Evolutionary conservation across 2,113 vertebrate species (phyloP), one percentile per base, ranked within the genome.

Genomic region (Barnardius zonarius): DNA sequence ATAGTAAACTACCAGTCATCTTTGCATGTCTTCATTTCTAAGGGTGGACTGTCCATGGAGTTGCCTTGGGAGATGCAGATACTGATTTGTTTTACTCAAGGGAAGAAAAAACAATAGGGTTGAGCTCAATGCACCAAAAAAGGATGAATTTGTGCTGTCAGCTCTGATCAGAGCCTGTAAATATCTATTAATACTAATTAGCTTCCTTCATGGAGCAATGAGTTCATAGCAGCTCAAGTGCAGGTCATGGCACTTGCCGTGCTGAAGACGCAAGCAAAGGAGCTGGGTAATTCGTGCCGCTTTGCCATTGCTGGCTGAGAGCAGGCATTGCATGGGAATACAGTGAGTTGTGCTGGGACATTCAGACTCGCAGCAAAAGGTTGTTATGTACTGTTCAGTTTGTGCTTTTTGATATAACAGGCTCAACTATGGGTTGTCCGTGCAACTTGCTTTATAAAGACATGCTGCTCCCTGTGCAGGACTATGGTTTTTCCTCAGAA

Each of bases 341-440:
- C 0, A 0, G 7, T 3, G 49, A 13, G 10, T 20, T 35, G 6
- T 0, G 3, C 43, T 6, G 27, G 25, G 59, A 31, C 5, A 2
- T 24, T 46, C 5, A 5, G 13, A 25, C 41, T 17, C 0, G 0
- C 22, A 44, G 63, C 17, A 68, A 73, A 57, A 61, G 18, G 7
- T 6, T 35, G 25, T 11, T 44, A 30, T 25, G 35, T 17, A 33
- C 18, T 1, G 2, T 39, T n/a, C 49, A 5, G 13, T 6, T 23
- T 10, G 54, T 37, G 3, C 2, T 30, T 46, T 69, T 78, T 37
- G 30, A 20, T 3, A 23, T 35, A 20, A 24, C 33, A 25, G 78
- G 24, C n/a, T 54, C n/a, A 35, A 0, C 3, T 16, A 3, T 27
- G 28, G 4, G 3, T 3, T 74, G 13, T 41, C 67, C 9, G 4